These are phyloP conservation scores for Ypsolopha sequella DNA, from an alignment of 2,888 invertebrate genomes.

Conservation along the genomic window DNA sequence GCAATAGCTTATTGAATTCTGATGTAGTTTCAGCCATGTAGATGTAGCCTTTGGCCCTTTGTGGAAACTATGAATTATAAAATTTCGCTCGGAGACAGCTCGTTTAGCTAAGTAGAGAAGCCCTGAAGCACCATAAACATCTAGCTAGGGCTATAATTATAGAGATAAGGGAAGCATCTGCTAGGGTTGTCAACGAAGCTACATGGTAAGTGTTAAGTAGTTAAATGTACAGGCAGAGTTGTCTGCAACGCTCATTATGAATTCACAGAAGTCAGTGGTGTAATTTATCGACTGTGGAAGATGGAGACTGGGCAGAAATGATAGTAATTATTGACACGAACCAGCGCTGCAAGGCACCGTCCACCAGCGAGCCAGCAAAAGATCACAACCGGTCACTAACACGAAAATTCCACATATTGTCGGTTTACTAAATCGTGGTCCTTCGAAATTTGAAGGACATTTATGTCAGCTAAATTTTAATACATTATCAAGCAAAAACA, in stretches of 20 bases:
- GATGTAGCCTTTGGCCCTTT: conserved; percentile 8
- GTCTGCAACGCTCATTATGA: conserved; percentile 49
- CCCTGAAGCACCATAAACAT: too few species aligned
- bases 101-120: too few species aligned
- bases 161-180: conserved; percentile 3
- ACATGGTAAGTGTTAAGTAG: conserved; percentile 21
- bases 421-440: too few species aligned
- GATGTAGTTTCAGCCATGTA: too few species aligned
- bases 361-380: conserved; percentile 36
- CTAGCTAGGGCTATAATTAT: neutral
- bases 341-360: conserved; percentile 26
- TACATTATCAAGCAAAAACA: too few species aligned
- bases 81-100: too few species aligned
- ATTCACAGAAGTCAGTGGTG: conserved; percentile 53
- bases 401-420: conserved; percentile 54
- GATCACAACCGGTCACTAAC: conserved; percentile 57
- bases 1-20: too few species aligned
- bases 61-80: too few species aligned
- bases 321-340: conserved; percentile 69
- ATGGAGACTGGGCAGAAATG: conserved; percentile 51
- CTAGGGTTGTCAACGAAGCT: conserved; percentile 3
- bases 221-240: conserved; percentile 31
- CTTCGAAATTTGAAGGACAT: too few species aligned
- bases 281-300: conserved; percentile 50
- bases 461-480: too few species aligned